Base-by-base conservation (phyloP, 2,888 invertebrate genomes). In the Tanypteryx hageni region DNA sequence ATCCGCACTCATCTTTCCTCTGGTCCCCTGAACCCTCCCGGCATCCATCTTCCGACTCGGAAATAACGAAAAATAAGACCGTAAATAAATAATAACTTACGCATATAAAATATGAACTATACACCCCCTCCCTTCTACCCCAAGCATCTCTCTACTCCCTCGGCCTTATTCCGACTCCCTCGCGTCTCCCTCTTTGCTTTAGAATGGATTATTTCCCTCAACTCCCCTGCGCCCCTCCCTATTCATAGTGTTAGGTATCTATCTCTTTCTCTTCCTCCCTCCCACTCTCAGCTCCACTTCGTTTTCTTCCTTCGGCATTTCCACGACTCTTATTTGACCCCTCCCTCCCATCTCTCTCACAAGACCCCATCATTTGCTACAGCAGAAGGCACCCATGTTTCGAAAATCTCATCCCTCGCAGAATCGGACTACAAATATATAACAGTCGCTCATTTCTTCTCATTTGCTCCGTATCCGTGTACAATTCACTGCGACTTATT, bases 31-130 rank as follows among this genome's bases (percentile, higher is more conserved):
- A 86, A 86, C 86, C 61, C 86, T 86, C 61, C n/a, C 27, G 27
- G 31, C 31, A 86, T 61, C 27, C 61, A 61, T 86, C 57, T 61
- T 86, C 86, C 86, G 9, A n/a, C 85, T 85, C 85, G 86, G 89
- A 89, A 68, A 89, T 64, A 89, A 89, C 64, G 68, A 64, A 89
- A 89, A 64, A 64, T 89, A 56, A 68, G 89, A n/a, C 89, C 89
- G 64, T 89, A 89, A 64, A 89, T 89, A 68, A 89, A 89, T 89
- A 89, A 89, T 89, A 89, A n/a, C 89, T 16, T 18, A 68, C 89
- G 18, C 89, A 44, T 64, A 89, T 89, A 58, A 68, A 89, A 89
- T 68, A 22, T 56, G 58, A 85, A 85, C 58, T n/a, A 1, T 85
- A n/a, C n/a, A 76, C 83, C 27, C 56, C 7, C 83, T 57, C 83